phyloP scores from a whole-genome alignment of 1,140 invertebrate genomes.

The Drosophila pruinosa region DNA sequence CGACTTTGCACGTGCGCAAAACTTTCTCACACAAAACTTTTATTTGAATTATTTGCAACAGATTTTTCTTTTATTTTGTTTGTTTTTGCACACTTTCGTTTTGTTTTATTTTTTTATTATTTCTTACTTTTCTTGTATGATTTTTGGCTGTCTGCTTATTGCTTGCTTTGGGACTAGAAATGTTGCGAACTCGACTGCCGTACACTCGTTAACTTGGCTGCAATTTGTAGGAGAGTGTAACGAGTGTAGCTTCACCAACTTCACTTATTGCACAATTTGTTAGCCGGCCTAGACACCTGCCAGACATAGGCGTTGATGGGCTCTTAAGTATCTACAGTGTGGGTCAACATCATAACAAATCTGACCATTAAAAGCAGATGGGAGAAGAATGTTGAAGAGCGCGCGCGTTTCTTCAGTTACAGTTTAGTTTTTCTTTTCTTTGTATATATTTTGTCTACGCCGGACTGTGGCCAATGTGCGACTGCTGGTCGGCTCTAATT shows the following conservation, averaged over 20 bases:
- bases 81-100: conserved; percentile 17
- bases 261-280: conserved; percentile 66
- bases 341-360: conserved; percentile 46
- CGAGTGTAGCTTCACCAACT: conserved; percentile 25
- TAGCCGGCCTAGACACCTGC: conserved; percentile 52
- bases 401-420: conserved; percentile 46
- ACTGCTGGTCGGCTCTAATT: conserved; percentile 55
- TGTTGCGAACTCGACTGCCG: conserved; percentile 39
- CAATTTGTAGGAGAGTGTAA: conserved; percentile 27
- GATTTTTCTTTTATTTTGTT: conserved; percentile 26
- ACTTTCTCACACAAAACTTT: conserved; percentile 62
- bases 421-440: conserved; percentile 4
- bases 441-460: conserved; percentile 43
- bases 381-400: conserved; percentile 13
- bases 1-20: conserved; percentile 59
- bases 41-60: conserved; percentile 11
- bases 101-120: conserved; percentile 9
- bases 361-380: neutral
- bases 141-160: conserved; percentile 62
- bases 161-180: conserved; percentile 72
- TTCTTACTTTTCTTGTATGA: neutral
- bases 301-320: conserved; percentile 45
- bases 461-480: conserved; percentile 54
- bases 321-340: conserved; percentile 30
- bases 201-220: conserved; percentile 25